phyloP scores from a whole-genome alignment of 2,888 invertebrate genomes.

The Cyclophora punctaria region DNA sequence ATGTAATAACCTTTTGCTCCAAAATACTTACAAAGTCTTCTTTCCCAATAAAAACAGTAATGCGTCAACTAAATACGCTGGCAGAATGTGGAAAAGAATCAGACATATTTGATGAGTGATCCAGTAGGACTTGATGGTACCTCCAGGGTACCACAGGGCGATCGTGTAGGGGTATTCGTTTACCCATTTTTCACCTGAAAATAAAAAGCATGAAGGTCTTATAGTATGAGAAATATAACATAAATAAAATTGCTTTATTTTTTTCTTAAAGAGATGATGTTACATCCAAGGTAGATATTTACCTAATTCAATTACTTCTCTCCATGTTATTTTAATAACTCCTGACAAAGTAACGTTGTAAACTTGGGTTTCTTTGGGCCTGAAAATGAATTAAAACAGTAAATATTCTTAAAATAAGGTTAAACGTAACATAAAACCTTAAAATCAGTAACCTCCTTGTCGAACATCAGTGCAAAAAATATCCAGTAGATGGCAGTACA shows the following conservation, averaged over 20 bases:
- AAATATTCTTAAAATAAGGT: too few relatives aligned
- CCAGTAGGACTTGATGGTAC: slow-evolving; percentile 81
- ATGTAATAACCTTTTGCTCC: too few relatives aligned
- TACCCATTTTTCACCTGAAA: slow-evolving; percentile 69
- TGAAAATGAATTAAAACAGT: slow-evolving; percentile 28
- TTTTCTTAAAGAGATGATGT: too few relatives aligned
- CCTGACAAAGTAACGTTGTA: slow-evolving; percentile 87
- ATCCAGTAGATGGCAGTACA: background rate
- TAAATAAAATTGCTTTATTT: too few relatives aligned
- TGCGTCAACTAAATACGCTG: slow-evolving; percentile 84
- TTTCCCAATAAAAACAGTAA: slow-evolving; percentile 79
- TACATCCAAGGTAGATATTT: slow-evolving; percentile 13
- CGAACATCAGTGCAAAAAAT: background rate
- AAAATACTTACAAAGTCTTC: slow-evolving; percentile 83
- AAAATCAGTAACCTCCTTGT: background rate
- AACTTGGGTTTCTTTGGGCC: slow-evolving; percentile 68
- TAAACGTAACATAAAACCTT: too few relatives aligned
- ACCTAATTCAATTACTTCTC: slow-evolving; percentile 82
- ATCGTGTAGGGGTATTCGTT: slow-evolving; percentile 83
- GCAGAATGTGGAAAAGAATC: slow-evolving; percentile 82
- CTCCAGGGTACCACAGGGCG: slow-evolving; percentile 86
- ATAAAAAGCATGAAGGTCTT: background rate
- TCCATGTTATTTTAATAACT: slow-evolving; percentile 89
- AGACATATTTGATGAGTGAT: slow-evolving; percentile 78
- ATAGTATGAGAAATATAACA: too few relatives aligned